Base-by-base conservation (phyloP, 2,797 vertebrate species). In the Cuculus canorus region DNA sequence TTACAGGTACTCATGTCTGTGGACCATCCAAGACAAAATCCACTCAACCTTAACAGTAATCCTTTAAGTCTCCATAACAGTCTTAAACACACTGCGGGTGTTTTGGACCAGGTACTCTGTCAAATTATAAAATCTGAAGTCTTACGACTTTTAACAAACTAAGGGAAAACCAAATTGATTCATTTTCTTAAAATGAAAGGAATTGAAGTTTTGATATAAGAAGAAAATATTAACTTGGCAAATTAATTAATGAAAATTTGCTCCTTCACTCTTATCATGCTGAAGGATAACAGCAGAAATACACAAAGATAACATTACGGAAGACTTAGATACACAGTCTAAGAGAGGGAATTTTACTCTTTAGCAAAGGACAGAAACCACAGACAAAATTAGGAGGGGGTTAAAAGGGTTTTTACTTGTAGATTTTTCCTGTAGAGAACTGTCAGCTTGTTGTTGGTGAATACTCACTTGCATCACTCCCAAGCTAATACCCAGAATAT, bases 1-100 rank as follows among this genome's bases (percentile, higher is more conserved):
- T 86, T 92, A 79, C 64, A 93, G 66, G 35, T 68, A 59, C 68
- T 53, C 18, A 25, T 64, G 45, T 64, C 75, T 88, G 17, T 87
- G 66, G 61, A 92, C 71, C 32, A 43, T 72, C 61, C 82, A 86
- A 89, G 84, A 64, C 57, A 69, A 48, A 92, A 96, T 89, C 81
- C 86, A 13, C 23, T 68, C 71, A 93, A 92, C 69, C 70, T 57
- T 96, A 81, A 78, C 15, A 88, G 77, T 45, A 88, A 95, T 94
- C 54, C 70, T 87, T 95, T 91, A 73, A 33, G 28, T 94, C 52
- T 66, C 54, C 53, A 32, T 16, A 50, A 64, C 41, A 96, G 69
- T 59, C 72, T 87, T 94, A 89, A 96, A 92, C 60, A 87, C 30
- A 30, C 37, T 41, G 10, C 0, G 56, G 45, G 56, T 63, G 43